These are phyloP conservation scores for Gryllus longicercus DNA, from an alignment of 2,888 invertebrate species.

Conservation along the genomic window DNA sequence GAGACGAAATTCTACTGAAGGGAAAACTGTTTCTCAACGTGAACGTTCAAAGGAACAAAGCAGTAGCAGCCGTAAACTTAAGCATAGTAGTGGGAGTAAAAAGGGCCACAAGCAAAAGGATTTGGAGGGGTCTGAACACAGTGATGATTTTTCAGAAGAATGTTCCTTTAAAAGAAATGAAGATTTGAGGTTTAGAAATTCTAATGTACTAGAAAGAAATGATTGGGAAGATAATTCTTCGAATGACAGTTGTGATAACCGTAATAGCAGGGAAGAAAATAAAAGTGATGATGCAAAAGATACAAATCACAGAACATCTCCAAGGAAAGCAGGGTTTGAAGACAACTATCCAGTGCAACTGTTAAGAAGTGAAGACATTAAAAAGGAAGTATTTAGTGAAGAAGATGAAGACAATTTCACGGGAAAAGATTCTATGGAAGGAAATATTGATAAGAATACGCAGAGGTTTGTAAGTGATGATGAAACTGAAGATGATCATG, in stretches of 20 bases:
- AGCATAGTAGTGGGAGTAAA: conserved; percentile 24
- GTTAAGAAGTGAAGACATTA: conserved; percentile 19
- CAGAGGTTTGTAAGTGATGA: conserved; percentile 12
- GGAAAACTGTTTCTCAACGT: conserved; percentile 20
- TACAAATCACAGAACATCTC: not conserved
- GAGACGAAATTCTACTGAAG: conserved; percentile 28
- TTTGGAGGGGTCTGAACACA: conserved; percentile 1
- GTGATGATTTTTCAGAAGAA: not conserved
- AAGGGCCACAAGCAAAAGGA: conserved; percentile 25
- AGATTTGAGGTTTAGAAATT: conserved; percentile 12
- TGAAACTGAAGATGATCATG: conserved; percentile 19
- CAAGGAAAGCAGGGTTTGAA: not conserved
- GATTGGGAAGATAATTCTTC: conserved; percentile 5
- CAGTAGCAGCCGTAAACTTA: conserved; percentile 21
- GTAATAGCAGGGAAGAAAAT: not conserved
- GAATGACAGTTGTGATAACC: not conserved
- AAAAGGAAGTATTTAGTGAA: not conserved
- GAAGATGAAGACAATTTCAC: conserved; percentile 20
- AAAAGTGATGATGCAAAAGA: conserved; percentile 19
- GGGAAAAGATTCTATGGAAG: not conserved
- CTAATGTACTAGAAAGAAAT: not conserved
- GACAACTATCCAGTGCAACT: not conserved
- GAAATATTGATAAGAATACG: not conserved
- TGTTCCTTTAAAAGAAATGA: not conserved
- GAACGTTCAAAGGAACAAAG: conserved; percentile 22